A percentile compares a stretch with the other conserved stretches of the same genome.
Conservation (phyloP, 23 tunicate genomes). For the Diplosoma virens region DNA sequence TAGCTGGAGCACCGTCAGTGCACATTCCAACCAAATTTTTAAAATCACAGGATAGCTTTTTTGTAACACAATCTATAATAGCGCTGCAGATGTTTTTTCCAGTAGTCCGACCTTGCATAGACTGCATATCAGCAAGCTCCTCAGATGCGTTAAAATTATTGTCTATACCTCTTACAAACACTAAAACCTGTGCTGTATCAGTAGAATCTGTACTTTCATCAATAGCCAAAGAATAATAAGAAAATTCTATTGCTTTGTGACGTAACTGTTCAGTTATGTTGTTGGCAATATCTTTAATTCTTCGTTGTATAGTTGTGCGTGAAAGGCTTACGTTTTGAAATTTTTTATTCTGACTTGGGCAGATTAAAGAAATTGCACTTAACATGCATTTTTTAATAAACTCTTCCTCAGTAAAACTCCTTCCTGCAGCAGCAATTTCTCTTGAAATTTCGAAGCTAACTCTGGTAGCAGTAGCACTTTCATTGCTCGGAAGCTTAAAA, state of each 20-base stretch:
- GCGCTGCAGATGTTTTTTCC: constrained; percentile 49
- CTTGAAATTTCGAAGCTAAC: too few species aligned
- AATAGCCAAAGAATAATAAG: constrained; percentile 32
- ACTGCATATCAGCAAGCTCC: constrained; percentile 49
- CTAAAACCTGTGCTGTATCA: constrained; percentile 41
- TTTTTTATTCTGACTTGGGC: constrained; percentile 18
- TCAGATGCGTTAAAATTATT: constrained; percentile 36
- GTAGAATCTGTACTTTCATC: constrained; percentile 39
- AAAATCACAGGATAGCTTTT: constrained; percentile 38
- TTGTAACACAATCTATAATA: constrained; percentile 36
- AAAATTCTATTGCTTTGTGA: constrained; percentile 5
- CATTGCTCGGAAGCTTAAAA: too few species aligned
- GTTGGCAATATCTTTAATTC: constrained; percentile 36
- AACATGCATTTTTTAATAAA: constrained; percentile 35
- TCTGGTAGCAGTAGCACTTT: too few species aligned
- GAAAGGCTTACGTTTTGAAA: constrained; percentile 31
- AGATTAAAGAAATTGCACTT: constrained; percentile 6
- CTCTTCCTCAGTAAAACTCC: constrained; percentile 30
- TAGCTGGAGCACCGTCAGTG: constrained; percentile 57
- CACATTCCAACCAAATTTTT: constrained; percentile 44
- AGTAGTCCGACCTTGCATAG: constrained; percentile 48
- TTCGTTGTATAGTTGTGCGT: constrained; percentile 40
- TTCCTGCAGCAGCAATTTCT: constrained; percentile 41
- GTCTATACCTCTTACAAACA: constrained; percentile 50
- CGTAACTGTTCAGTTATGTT: constrained; percentile 12